A percentile compares a stretch with the other conserved stretches of the same genome.
These are phyloP conservation scores for Capra hircus DNA, from an alignment of 2,113 vertebrate genomes.

Conservation along the genomic window DNA sequence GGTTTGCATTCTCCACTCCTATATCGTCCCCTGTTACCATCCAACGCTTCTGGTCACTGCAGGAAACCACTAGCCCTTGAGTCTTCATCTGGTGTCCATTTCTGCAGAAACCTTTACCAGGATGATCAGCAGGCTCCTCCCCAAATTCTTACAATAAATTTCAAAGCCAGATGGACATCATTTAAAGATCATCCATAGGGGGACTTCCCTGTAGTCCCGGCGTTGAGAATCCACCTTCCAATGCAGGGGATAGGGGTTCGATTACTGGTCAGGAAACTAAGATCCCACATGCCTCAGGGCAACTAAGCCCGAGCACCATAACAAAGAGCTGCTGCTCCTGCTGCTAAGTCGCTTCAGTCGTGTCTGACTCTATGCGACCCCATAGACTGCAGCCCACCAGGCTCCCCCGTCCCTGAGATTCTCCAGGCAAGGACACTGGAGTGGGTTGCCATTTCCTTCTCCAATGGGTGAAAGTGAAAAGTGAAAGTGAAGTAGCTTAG, in stretches of 20 bases:
- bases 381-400: too few relatives aligned
- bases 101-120: neutral
- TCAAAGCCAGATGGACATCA: neutral
- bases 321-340: neutral
- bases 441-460: too few relatives aligned
- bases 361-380: too few relatives aligned
- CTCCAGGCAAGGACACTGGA: too few relatives aligned
- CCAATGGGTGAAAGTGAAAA: too few relatives aligned
- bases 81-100: neutral
- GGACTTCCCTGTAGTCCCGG: neutral
- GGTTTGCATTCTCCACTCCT: neutral
- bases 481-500: too few relatives aligned
- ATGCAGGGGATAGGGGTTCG: neutral
- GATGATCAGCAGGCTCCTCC: neutral
- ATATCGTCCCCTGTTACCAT: neutral
- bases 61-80: neutral
- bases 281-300: neutral
- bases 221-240: neutral
- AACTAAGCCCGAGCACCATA: neutral
- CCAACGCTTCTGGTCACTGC: neutral
- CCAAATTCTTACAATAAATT: neutral
- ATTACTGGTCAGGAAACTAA: neutral
- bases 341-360: too few relatives aligned
- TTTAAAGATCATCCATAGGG: neutral
- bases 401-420: too few relatives aligned